Evolutionary conservation across 2,797 vertebrate genomes (phyloP).

Genomic region (Liasis olivaceus): DNA sequence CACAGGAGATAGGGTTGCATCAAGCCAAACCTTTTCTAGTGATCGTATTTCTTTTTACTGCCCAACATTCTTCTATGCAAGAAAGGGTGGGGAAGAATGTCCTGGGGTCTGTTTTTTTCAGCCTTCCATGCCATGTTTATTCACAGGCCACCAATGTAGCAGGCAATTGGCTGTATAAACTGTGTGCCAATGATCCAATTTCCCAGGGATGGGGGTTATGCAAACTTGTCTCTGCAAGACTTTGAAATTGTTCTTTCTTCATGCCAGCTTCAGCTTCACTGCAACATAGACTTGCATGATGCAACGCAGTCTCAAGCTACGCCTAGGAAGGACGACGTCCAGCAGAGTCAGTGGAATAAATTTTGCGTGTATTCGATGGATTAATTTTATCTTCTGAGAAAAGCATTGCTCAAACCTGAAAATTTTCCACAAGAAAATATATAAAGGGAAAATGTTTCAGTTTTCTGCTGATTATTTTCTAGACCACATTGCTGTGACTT

Average conservation of each 20-base stretch:
- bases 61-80: not conserved
- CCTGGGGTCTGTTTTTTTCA: not conserved
- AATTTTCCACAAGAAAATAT: not conserved
- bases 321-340: not conserved
- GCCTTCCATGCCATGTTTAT: not conserved
- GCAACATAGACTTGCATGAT: not conserved
- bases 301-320: not conserved
- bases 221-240: not conserved
- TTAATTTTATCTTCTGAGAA: not conserved
- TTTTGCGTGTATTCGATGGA: too few relatives aligned
- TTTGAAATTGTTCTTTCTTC: not conserved
- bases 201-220: not conserved
- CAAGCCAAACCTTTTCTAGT: not conserved
- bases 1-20: not conserved
- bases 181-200: conserved; percentile 7
- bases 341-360: not conserved
- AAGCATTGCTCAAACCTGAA: not conserved
- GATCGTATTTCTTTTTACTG: too few relatives aligned
- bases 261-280: not conserved
- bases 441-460: not conserved
- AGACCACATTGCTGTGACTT: too few relatives aligned
- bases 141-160: conserved; percentile 9
- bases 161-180: not conserved
- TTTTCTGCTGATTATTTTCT: too few relatives aligned
- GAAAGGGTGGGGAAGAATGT: too few relatives aligned